Evolutionary conservation across 2,797 vertebrate genomes (phyloP), one percentile per base, ranked within the genome.

Genomic region (Coranthus polyacanthus): DNA sequence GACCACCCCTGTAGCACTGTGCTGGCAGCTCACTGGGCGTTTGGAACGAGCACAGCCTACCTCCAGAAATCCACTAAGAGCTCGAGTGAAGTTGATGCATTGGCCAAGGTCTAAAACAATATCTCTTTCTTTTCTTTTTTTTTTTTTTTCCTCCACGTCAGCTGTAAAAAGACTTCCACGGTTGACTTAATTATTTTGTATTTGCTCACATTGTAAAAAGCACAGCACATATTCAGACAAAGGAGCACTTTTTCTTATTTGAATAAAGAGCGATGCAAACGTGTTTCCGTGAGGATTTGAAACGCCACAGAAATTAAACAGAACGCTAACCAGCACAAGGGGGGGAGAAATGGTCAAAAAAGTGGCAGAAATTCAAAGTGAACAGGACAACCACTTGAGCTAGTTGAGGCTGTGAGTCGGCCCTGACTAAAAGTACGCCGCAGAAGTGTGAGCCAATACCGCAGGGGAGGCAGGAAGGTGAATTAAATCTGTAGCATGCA

Each of bases 1-100:
- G 88, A 86, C 84, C 86, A 63, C 83, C 84, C 87, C 86, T 86
- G 83, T 88, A 86, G 88, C 86, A 87, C 86, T 88, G 88, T 86
- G 88, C 85, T 81, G 85, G 85, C 85, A 85, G 79, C 86, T 90
- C 78, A 54, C 78, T 77, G 82, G 81, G 79, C 72, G 72, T 85
- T 79, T 71, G 68, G 79, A 88, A 81, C 82, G 77, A 81, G 70
- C 68, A 73, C 72, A 79, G 75, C 84, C 84, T 85, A 89, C 89
- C 89, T 89, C 82, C 49, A 12, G 68, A 76, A 72, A 83, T 61
- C 56, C 65, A 55, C 71, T 26, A 34, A 85, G 74, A 83, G 63
- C 63, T 65, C 47, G 69, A 75, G 70, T 45, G 68, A 83, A 75
- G 63, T 67, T 70, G 74, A 86, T 57, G 72, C 73, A 72, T 83